Base-by-base conservation (phyloP, 2,113 vertebrate genomes). In the Cromileptes altivelis region DNA sequence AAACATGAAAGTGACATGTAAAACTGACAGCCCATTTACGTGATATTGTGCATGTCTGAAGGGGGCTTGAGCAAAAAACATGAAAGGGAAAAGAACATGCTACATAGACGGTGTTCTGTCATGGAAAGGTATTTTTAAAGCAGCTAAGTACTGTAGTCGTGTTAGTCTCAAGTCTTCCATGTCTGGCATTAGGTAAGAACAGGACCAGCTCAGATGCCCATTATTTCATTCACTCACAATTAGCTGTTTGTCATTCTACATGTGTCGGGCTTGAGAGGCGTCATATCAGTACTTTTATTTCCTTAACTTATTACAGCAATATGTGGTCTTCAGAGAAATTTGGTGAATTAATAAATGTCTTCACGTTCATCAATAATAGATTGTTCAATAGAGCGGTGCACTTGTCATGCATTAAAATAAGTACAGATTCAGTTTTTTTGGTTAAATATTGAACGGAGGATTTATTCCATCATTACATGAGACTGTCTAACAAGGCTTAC, bases 381-480 rank as follows among this genome's bases (percentile, higher is more conserved):
- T 81, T 13, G n/a, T 42, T 30, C 3, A 81, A 61, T 53, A 83
- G 62, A 74, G 50, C n/a, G 62, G 55, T 1, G 25, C n/a, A 53
- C 58, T 78, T 81, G 57, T 78, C 70, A 83, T 86, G 81, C 80
- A 81, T 88, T 61, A 76, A 81, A 90, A 84, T 55, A 27, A 87
- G 75, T 23, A 71, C 77, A 88, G 70, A 80, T 71, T 80, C 27
- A 14, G 8, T 58, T 85, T 58, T 85, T 90, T 85, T 71, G 21
- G 82, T 82, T 88, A 86, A 92, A 92, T 78, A 84, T 88, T 83
- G 3, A 91, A 84, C 62, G 27, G 68, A 25, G 25, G 62, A 58
- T 78, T 85, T 82, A 58, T 80, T 80, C 78, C 58, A 33, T 87
- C 58, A 76, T 91, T 70, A 88, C 88, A 85, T 92, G 85, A 88